phyloP scores from a whole-genome alignment of 2,888 invertebrate genomes.

The Anodontia alba region DNA sequence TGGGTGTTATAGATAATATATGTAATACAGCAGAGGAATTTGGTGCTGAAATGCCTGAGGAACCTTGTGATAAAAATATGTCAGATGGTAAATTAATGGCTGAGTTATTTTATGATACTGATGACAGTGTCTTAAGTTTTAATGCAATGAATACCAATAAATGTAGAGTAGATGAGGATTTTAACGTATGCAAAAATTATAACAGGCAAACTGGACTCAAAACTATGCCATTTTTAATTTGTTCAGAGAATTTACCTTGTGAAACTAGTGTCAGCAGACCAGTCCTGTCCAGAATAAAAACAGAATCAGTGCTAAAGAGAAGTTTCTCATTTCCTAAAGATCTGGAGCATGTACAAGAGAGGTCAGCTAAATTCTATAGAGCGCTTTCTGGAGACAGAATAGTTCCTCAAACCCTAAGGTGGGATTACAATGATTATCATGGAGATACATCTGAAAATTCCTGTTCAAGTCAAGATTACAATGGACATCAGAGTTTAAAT shows the following conservation, averaged over 20 bases:
- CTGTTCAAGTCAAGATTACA: background rate
- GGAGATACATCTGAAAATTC: background rate
- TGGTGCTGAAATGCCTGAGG: background rate
- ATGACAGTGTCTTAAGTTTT: background rate
- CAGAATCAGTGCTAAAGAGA: background rate
- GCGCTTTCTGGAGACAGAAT: background rate
- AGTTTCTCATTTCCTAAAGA: constrained; percentile 15
- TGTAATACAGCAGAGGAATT: background rate
- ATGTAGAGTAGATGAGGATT: too few species aligned
- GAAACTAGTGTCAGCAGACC: background rate
- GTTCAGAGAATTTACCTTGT: background rate
- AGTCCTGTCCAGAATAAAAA: background rate
- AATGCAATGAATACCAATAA: too few species aligned
- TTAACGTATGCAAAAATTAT: background rate
- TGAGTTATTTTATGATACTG: background rate
- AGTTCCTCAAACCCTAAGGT: background rate
- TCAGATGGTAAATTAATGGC: background rate
- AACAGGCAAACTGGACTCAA: background rate
- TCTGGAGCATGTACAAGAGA: background rate
- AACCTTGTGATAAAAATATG: background rate
- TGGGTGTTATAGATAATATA: background rate
- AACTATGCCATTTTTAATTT: background rate
- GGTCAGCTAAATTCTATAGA: background rate
- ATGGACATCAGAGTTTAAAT: too few species aligned
- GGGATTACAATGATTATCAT: background rate